phyloP scores from a whole-genome alignment of 2,797 vertebrate genomes.

The Cirrhinus mrigala region DNA sequence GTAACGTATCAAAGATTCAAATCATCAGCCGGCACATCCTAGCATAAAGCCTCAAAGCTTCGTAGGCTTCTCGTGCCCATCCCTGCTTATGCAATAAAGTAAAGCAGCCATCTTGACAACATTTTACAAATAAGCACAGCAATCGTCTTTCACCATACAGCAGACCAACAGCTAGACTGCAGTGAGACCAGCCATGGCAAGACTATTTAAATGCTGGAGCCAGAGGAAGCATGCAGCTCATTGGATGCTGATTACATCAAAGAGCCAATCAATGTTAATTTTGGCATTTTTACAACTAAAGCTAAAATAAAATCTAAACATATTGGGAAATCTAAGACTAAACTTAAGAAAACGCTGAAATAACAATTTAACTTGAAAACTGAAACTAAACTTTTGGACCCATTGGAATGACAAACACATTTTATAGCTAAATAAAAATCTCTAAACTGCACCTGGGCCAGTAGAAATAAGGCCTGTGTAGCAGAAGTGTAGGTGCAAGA shows the following conservation, averaged over 20 bases:
- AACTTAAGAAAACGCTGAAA: not conserved
- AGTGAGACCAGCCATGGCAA: not conserved
- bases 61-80: not conserved
- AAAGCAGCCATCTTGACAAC: not conserved
- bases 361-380: not conserved
- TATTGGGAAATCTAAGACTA: not conserved
- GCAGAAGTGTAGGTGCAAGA: not conserved
- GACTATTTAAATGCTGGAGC: not conserved
- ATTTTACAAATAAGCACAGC: not conserved
- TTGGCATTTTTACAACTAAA: not conserved
- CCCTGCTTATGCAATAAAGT: not conserved
- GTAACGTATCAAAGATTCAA: not conserved
- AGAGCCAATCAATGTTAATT: not conserved
- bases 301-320: not conserved
- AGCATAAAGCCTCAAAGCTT: not conserved
- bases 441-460: not conserved
- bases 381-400: not conserved
- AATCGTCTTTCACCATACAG: not conserved
- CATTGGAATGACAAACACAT: not conserved
- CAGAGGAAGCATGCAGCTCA: not conserved
- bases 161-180: not conserved
- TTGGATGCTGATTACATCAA: not conserved
- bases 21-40: not conserved
- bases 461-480: not conserved
- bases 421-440: not conserved